Evolutionary conservation across 1,140 invertebrate genomes (phyloP).

Genomic region (Brachionus manjavacas): DNA sequence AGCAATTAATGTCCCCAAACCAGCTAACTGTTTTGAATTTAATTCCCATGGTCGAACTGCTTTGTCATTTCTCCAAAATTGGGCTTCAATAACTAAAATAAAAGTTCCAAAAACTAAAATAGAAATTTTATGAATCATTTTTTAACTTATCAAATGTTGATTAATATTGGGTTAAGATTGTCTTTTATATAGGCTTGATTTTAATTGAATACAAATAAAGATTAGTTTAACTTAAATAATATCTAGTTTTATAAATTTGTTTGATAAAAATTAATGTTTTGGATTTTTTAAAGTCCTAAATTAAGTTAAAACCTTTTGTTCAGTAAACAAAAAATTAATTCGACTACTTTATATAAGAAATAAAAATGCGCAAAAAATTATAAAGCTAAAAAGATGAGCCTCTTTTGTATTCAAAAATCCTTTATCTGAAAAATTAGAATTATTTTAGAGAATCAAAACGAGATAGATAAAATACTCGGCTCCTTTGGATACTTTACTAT

Average conservation of each 20-base stretch:
- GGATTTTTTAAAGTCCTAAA: background rate
- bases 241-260: background rate
- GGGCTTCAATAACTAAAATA: background rate
- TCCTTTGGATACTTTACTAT: no score
- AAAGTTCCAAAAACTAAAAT: background rate
- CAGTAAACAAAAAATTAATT: no score
- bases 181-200: background rate
- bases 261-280: background rate
- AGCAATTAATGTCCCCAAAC: constrained; percentile 4
- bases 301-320: background rate
- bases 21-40: background rate
- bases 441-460: no score
- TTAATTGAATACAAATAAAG: background rate
- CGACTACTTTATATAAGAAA: no score
- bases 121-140: background rate
- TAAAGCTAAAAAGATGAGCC: background rate
- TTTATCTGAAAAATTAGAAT: background rate
- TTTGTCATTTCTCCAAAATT: constrained; percentile 12
- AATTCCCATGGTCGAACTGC: constrained; percentile 6
- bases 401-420: background rate
- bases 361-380: no score
- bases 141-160: background rate
- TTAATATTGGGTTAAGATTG: background rate
- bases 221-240: background rate
- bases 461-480: no score